Conservation (phyloP, 2,797 vertebrate genomes). For the Gymnothorax javanicus region DNA sequence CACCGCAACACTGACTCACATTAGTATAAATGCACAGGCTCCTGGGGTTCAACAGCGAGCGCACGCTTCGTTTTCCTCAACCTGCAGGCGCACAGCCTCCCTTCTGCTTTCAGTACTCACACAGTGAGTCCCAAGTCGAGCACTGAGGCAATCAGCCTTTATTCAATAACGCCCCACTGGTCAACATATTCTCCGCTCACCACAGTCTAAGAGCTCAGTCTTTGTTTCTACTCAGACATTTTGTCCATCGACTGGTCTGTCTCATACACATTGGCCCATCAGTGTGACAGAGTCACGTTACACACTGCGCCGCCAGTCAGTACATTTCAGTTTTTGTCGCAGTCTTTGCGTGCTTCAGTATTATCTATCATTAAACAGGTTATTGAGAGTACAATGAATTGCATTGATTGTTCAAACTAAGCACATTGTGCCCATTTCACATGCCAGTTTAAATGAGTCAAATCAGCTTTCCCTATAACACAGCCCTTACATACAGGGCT, state of each 20-base stretch:
- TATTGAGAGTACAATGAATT: constrained; percentile 50
- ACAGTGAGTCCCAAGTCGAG: background rate
- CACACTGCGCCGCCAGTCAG: constrained; percentile 56
- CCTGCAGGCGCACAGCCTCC: background rate
- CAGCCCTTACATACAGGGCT: background rate
- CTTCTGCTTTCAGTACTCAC: background rate
- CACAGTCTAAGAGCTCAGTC: background rate
- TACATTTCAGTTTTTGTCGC: constrained; percentile 52
- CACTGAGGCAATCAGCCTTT: background rate
- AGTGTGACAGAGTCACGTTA: constrained; percentile 22
- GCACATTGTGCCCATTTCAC: constrained; percentile 41
- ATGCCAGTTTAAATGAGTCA: constrained; percentile 39
- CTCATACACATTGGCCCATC: background rate
- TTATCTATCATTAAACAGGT: constrained; percentile 65
- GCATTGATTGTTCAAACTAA: constrained; percentile 49
- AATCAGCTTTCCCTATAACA: constrained; percentile 34
- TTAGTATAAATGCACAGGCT: background rate
- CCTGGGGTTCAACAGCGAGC: background rate
- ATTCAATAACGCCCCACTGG: constrained; percentile 37
- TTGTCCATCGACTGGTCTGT: background rate
- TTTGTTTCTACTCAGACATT: constrained; percentile 14
- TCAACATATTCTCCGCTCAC: constrained; percentile 14
- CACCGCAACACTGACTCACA: background rate
- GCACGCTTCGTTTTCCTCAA: background rate
- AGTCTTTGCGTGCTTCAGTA: constrained; percentile 58